Evolutionary conservation across 2,797 vertebrate genomes (phyloP).

Genomic region (Malacoraja senta): DNA sequence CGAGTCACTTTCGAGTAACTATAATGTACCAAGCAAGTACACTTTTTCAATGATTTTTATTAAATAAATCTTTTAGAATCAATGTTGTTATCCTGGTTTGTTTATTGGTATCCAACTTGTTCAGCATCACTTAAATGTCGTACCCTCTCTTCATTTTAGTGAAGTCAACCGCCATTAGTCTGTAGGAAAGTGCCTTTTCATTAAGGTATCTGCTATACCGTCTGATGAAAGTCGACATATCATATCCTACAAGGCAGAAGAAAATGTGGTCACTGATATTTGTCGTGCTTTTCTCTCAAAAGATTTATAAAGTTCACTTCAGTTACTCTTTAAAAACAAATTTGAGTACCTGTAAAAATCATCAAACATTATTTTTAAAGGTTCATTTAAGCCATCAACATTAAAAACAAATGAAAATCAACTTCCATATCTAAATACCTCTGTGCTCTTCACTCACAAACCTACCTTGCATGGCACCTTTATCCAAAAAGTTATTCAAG

Average conservation of each 20-base stretch:
- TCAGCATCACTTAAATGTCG: background rate
- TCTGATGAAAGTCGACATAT: constrained; percentile 91
- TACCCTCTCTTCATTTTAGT: constrained; percentile 95
- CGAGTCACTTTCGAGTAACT: background rate
- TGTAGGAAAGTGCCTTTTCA: constrained; percentile 88
- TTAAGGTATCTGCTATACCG: constrained; percentile 91
- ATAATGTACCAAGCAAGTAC: background rate
- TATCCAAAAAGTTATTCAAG: constrained; percentile 91
- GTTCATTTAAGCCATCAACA: background rate
- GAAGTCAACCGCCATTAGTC: constrained; percentile 86
- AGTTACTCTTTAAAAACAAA: background rate
- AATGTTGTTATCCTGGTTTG: background rate
- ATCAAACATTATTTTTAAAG: background rate
- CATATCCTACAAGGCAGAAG: constrained; percentile 63
- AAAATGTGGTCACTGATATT: background rate
- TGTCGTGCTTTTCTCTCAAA: background rate
- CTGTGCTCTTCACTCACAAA: constrained; percentile 34
- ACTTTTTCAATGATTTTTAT: background rate
- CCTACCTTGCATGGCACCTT: constrained; percentile 88
- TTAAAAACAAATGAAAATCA: background rate
- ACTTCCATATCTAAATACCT: background rate
- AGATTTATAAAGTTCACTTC: background rate
- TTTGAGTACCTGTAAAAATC: background rate
- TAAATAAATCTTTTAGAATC: background rate
- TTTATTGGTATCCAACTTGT: too few relatives aligned